A percentile compares a stretch with the other conserved stretches of the same genome.
Evolutionary conservation across 37 sponge, comb jelly and placozoan species (phyloP).

Genomic region (Ianthella basta): DNA sequence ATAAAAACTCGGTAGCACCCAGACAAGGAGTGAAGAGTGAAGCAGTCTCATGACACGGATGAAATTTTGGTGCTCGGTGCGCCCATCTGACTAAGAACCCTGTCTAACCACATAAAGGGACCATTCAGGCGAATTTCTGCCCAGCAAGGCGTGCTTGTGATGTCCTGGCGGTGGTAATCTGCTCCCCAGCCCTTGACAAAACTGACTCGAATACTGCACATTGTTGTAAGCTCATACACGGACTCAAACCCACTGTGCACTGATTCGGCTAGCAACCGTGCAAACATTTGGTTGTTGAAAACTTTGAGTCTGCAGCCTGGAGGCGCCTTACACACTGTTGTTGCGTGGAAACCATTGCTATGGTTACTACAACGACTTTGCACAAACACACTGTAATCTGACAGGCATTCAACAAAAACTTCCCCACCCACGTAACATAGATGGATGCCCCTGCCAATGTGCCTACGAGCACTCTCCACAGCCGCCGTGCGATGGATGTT

Average conservation of each 20-base stretch:
- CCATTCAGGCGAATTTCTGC: slow-evolving; percentile 22
- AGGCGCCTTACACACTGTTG: slow-evolving; percentile 52
- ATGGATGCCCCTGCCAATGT: slow-evolving; percentile 56
- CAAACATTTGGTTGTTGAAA: slow-evolving; percentile 56
- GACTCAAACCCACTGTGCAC: slow-evolving; percentile 23
- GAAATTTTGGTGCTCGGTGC: slow-evolving; percentile 15
- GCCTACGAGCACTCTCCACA: slow-evolving; percentile 44
- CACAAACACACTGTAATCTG: slow-evolving; percentile 40
- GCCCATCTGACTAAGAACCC: slow-evolving; percentile 30
- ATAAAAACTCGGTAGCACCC: too few species aligned
- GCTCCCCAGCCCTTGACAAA: slow-evolving; percentile 31
- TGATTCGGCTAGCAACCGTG: slow-evolving; percentile 7
- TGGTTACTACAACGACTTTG: slow-evolving; percentile 52
- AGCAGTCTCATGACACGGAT: neutral
- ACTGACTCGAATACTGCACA: slow-evolving; percentile 18
- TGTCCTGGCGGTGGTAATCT: slow-evolving; percentile 22
- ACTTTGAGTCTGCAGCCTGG: slow-evolving; percentile 44
- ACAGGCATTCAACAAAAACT: slow-evolving; percentile 41
- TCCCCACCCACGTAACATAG: slow-evolving; percentile 45
- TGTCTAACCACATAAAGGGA: slow-evolving; percentile 18
- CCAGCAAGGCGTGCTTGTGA: slow-evolving; percentile 30
- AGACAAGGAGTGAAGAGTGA: neutral
- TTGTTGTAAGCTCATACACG: slow-evolving; percentile 14
- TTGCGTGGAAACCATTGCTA: slow-evolving; percentile 48
- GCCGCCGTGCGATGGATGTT: slow-evolving; percentile 52